Base-by-base conservation (phyloP, 2,888 invertebrate genomes). In the Phengaris alcon region DNA sequence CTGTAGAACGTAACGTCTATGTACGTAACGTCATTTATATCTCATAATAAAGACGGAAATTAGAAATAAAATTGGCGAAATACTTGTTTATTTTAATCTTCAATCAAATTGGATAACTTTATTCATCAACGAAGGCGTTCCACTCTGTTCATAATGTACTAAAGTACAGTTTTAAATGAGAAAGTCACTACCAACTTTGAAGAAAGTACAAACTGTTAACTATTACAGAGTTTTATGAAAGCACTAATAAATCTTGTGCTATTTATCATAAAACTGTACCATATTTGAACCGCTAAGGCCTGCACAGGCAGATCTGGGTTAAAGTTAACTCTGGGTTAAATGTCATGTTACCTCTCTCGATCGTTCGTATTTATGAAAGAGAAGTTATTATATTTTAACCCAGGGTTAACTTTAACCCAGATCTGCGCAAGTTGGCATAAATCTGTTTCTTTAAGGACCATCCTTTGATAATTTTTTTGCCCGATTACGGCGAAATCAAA, bases 41-140 rank as follows among this genome's bases (percentile, higher is more conserved):
- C 35, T 35, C 35, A 35, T 35, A 54, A 54, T 54, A 54, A 13
- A 54, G 54, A 54, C 54, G 55, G n/a, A 57, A 57, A 4, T 15
- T 8, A 15, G 8, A 9, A n/a, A 57, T 57, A 0, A 2, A 15
- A 15, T 57, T 15, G 57, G 8, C n/a, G 15, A 9, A 57, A 15
- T 57, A 57, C 57, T 57, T 57, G 57, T 57, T 57, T 57, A 57
- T 57, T 57, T 57, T 57, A 57, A 57, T 57, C 57, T 57, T 57
- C 57, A 57, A 57, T 57, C 15, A 15, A 57, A 57, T 57, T 57
- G 57, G 57, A 57, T 57, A 57, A 57, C 57, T 57, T 57, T 57
- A 57, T 57, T 15, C 57, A 57, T 57, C 57, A 57, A 57, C 57
- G 57, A n/a, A n/a, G 4, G 57, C n/a, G 57, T 57, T 9, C 15